phyloP scores from a whole-genome alignment of 1,140 invertebrate species.

The Heliconius congener region DNA sequence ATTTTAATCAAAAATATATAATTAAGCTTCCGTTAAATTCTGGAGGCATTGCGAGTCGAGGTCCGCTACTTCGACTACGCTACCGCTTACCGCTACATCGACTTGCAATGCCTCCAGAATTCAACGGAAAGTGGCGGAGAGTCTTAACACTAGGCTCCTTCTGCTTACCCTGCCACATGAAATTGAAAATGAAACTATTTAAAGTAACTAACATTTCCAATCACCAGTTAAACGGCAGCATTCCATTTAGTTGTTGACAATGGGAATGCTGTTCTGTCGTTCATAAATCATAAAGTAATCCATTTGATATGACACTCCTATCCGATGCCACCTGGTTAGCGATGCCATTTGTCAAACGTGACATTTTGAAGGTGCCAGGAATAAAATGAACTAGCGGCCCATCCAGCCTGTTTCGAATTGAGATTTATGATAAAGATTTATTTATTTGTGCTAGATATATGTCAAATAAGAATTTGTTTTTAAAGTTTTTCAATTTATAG shows the following conservation, averaged over 20 bases:
- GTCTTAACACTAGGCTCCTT: no score
- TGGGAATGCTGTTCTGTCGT: slow-evolving; percentile 29
- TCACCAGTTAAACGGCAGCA: slow-evolving; percentile 9
- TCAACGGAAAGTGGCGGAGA: no score
- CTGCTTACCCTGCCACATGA: no score
- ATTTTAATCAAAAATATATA: no score
- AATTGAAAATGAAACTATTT: not conserved
- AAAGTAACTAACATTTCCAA: slow-evolving; percentile 22
- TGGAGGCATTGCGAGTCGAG: no score
- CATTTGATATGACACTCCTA: slow-evolving; percentile 36
- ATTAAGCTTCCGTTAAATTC: no score
- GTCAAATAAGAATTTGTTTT: no score
- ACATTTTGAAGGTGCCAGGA: slow-evolving; percentile 31
- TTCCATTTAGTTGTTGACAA: slow-evolving; percentile 26
- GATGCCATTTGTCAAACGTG: slow-evolving; percentile 43
- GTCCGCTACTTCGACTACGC: no score
- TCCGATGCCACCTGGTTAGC: slow-evolving; percentile 41
- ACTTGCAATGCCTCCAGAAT: no score
- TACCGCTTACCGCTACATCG: no score
- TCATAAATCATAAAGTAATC: slow-evolving; percentile 45
- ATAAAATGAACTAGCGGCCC: slow-evolving; percentile 20
- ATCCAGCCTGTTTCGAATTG: slow-evolving; percentile 10
- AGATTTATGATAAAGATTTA: slow-evolving; percentile 12
- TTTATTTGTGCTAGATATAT: not conserved
- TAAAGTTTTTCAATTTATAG: not conserved